Conservation (phyloP, 2,797 vertebrate species). For the Otus scops region DNA sequence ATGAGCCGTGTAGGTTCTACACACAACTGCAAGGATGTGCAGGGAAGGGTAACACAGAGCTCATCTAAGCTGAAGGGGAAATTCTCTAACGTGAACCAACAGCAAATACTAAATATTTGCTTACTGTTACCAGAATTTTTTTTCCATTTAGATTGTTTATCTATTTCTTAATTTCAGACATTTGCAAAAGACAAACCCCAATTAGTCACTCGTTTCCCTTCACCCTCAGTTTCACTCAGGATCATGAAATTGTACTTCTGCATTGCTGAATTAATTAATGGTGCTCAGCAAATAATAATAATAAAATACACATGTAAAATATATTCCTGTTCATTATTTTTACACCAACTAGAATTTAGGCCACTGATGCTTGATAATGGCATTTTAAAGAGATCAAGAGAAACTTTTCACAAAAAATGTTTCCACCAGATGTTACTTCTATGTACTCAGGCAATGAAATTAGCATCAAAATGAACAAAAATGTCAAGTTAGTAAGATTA, state of each 20-base stretch:
- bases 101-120: not conserved
- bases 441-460: not conserved
- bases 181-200: not conserved
- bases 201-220: not conserved
- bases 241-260: not conserved
- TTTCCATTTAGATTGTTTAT: not conserved
- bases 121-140: not conserved
- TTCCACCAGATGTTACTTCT: not conserved
- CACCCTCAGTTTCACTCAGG: not conserved
- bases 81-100: not conserved
- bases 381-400: not conserved
- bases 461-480: not conserved
- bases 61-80: not conserved
- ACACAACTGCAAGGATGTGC: no score
- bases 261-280: not conserved
- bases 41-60: not conserved
- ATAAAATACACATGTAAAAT: not conserved
- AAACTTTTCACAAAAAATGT: not conserved
- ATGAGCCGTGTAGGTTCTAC: rapidly evolving
- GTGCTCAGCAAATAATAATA: not conserved
- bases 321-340: not conserved
- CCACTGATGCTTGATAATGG: not conserved
- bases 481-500: not conserved
- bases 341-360: not conserved
- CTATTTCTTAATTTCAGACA: not conserved